Evolutionary conservation across 2,113 vertebrate species (phyloP).

Genomic region (Gymnobelideus leadbeateri): DNA sequence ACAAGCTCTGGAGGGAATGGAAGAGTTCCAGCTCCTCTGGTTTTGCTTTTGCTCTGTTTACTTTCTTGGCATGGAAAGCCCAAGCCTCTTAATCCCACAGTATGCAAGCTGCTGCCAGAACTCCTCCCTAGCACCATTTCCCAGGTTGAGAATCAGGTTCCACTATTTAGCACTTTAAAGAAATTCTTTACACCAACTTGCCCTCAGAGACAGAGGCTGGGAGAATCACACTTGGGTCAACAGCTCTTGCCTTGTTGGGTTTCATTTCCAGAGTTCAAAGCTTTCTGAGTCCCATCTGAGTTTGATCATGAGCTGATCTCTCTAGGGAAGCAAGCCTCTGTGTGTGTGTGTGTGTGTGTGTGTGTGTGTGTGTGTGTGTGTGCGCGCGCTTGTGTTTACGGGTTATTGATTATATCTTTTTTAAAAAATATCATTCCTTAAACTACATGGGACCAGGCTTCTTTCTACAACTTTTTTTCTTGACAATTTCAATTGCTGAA

Average conservation of each 20-base stretch:
- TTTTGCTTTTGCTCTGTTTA: slow-evolving; percentile 63
- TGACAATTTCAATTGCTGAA: not conserved
- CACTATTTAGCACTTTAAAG: slow-evolving; percentile 56
- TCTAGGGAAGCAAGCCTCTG: not conserved
- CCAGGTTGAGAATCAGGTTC: slow-evolving; percentile 7
- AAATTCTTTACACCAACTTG: slow-evolving; percentile 46
- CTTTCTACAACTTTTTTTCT: not conserved
- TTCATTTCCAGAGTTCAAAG: slow-evolving; percentile 47
- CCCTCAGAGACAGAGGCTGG: slow-evolving; percentile 56
- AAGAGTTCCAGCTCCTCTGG: slow-evolving; percentile 63
- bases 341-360: not conserved
- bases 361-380: too few relatives aligned
- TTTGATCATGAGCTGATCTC: slow-evolving; percentile 42
- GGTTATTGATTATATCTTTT: not conserved
- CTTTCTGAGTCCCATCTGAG: slow-evolving; percentile 53
- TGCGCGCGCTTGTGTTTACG: not conserved
- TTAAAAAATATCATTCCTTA: not conserved
- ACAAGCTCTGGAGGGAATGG: not conserved
- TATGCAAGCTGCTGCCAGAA: slow-evolving; percentile 51
- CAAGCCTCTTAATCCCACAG: slow-evolving; percentile 44
- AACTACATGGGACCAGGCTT: not conserved
- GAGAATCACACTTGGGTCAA: slow-evolving; percentile 42
- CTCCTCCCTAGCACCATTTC: slow-evolving; percentile 27
- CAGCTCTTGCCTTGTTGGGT: slow-evolving; percentile 62
- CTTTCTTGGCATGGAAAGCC: slow-evolving; percentile 28